Evolutionary conservation across 2,888 invertebrate species (phyloP), one percentile per base, ranked within the genome.

Genomic region (Eustalomyia histrio): DNA sequence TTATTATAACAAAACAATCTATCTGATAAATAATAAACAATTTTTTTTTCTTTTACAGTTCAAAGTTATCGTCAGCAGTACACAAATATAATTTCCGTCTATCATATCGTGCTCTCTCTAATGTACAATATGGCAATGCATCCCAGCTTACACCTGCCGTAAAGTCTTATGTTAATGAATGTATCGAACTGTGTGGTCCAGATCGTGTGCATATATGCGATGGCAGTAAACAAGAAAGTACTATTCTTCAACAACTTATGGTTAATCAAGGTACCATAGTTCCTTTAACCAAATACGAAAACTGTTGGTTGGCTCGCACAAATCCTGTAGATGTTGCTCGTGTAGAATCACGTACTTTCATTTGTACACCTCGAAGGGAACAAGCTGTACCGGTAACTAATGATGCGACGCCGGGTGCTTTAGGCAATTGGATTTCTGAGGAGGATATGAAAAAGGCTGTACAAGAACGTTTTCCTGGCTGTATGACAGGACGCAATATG

Each of bases 311-410:
- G 85, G 96, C 98, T 0, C 93, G 95, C 85, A 99, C 99, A 0
- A 98, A 99, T 91, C 99, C 99, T 0, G 96, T 95, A 0, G 99
- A 99, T 91, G 99, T 99, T 2, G 99, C 99, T 0, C 94, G 99
- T 43, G 99, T 99, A 2, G 99, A 99, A 91, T 97, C 97, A 64
- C 94, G 95, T 84, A 99, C 99, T 0, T 97, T 97, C 91, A 98
- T 99, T 87, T 96, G 97, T 85, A 96, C 99, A 0, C 93, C 93
- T 0, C 92, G 93, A 12, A 95, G 95, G 88, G 92, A 94, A 10
- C 95, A 98, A 84, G 95, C 97, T 0, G 94, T 98, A 10, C 97
- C 98, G 0, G 92, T 93, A 0, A 94, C 96, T 0, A 93, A 94
- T 72, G 92, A 94, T 6, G 97, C 96, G 0, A 94, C 95, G 72